Evolutionary conservation across 2,797 vertebrate genomes (phyloP).

Genomic region (Capromys pilorides): DNA sequence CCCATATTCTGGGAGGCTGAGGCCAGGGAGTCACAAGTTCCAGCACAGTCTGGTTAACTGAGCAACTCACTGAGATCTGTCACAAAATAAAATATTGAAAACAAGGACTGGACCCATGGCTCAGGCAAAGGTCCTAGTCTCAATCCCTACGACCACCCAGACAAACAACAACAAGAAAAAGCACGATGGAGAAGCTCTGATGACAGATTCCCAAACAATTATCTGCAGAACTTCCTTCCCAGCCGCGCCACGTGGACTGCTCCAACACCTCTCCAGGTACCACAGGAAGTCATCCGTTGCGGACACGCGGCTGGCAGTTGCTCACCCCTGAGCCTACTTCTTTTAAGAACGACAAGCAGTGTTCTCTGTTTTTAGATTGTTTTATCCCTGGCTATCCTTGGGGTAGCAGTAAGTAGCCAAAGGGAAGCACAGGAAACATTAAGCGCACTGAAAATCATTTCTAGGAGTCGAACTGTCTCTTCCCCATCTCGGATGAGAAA

Average conservation of each 20-base stretch:
- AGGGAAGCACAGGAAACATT: background rate
- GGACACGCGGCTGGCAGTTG: background rate
- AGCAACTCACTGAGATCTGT: background rate
- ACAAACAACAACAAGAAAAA: background rate
- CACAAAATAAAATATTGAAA: background rate
- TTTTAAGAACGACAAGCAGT: background rate
- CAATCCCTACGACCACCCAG: background rate
- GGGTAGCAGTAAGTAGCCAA: background rate
- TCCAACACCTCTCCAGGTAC: background rate
- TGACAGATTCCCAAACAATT: background rate
- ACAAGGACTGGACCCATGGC: background rate
- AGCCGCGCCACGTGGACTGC: background rate
- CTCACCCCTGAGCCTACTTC: background rate
- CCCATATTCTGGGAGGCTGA: background rate
- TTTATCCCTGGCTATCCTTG: background rate
- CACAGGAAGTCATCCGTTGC: background rate
- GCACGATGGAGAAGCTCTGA: background rate
- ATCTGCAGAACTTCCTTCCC: background rate
- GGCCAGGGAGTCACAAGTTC: background rate
- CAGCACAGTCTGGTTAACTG: background rate
- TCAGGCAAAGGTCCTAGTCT: background rate
- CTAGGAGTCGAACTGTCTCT: background rate
- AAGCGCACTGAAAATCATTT: background rate
- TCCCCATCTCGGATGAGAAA: background rate
- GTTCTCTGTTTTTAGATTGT: background rate